Base-by-base conservation (phyloP, 2,797 vertebrate species). In the Remorina albescens region DNA sequence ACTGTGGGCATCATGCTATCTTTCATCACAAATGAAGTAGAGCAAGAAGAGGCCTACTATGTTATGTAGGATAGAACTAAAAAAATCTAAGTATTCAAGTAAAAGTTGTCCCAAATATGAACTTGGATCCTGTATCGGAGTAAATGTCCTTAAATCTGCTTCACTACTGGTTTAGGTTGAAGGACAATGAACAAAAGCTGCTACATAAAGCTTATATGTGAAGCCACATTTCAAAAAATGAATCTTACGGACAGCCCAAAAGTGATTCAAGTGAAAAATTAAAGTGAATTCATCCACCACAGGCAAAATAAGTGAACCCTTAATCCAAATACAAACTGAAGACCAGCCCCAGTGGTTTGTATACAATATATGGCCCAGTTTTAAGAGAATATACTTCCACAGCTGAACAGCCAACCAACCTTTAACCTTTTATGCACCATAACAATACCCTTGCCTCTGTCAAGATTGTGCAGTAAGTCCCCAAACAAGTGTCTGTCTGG, bases 391-490 rank as follows among this genome's bases (percentile, higher is more conserved):
- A 61, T 15, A 60, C 30, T 49, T 32, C n/a, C 8, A n/a, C 42
- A 32, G 44, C 16, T 12, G 19, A n/a, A 30, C 47, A 42, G 25
- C 25, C 50, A 19, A 30, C 8, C 26, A 57, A 28, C 46, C 6
- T 18, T 19, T 66, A 25, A 25, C 26, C 34, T 26, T 71, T 67
- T 28, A 67, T 50, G 39, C 21, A 59, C 25, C 37, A 46, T 30
- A 59, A 42, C 25, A 37, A 34, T n/a, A 11, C 34, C 25, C 55
- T 18, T 30, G 41, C n/a, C 23, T 54, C 23, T 46, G 34, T 32
- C 47, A 46, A 53, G 18, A 16, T 1, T 32, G n/a, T 2, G 41
- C 39, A 53, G 19, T 44, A 25, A 6, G 9, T 44, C 50, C n/a
- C 8, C 32, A 2, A 54, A 2, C 32, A 30, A 37, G 30, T n/a